Evolutionary conservation across 2,888 invertebrate species (phyloP), one percentile per base, ranked within the genome.

Genomic region (Lydus trimaculatus): DNA sequence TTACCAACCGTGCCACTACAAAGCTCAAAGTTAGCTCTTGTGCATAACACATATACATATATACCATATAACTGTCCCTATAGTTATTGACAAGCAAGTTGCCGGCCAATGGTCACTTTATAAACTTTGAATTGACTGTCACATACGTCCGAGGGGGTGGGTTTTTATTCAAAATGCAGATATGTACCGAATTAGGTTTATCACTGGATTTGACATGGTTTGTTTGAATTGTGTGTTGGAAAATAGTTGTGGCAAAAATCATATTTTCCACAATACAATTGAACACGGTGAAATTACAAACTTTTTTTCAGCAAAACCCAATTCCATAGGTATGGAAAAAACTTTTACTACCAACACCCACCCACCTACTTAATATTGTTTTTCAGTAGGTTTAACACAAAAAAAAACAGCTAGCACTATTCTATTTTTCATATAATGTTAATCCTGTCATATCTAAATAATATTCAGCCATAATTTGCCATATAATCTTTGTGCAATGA

Each of bases 91-190:
- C 80, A 76, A 17, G 73, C 78, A 73, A 17, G 60, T 59, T 39
- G 7, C 28, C 28, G 78, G 74, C 79, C 80, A 81, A 81, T 80
- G 82, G 82, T 81, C 83, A 83, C 82, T 83, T 83, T 81, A 82
- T 81, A 81, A 82, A 82, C 80, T 82, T 82, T 80, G 79, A 81
- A 83, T 83, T 82, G 82, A 82, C 80, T 82, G 82, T 82, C 81
- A 79, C 79, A 69, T 58, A 64, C 52, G 23, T 28, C 13, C n/a
- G n/a, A n/a, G 71, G 63, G 52, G 67, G 72, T 66, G 43, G 66
- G 76, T n/a, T 75, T 79, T 76, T 78, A 78, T 79, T 78, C 78
- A 76, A 75, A 75, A 75, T 69, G 72, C 70, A 77, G 76, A 78
- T 76, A 73, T 72, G 77, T 68, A 68, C 69, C 70, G 76, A 76